A percentile compares a stretch with the other conserved stretches of the same genome.
phyloP scores from a whole-genome alignment of 2,797 vertebrate species.

The Xenentodon cancila region DNA sequence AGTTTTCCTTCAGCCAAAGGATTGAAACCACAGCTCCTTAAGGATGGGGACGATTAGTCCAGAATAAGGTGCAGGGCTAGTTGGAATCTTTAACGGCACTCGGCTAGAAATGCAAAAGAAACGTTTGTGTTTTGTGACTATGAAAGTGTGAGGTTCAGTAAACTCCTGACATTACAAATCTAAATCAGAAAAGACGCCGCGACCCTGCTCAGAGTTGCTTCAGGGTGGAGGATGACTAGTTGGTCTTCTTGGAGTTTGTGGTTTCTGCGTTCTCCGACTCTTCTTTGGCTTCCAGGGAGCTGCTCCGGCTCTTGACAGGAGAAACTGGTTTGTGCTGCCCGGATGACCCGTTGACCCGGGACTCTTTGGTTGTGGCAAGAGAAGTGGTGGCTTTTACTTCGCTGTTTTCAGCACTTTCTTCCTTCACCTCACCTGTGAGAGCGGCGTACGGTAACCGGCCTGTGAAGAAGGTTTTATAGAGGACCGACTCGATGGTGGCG shows the following conservation, averaged over 20 bases:
- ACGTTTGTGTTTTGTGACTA: no score
- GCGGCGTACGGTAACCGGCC: conserved; percentile 66
- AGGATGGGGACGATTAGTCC: conserved; percentile 47
- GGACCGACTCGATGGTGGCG: conserved; percentile 80
- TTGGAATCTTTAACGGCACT: conserved; percentile 26
- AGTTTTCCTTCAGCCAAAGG: conserved; percentile 31
- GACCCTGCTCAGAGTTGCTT: conserved; percentile 38
- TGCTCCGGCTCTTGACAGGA: conserved; percentile 13
- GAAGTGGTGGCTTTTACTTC: background rate
- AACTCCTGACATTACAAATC: conserved; percentile 15
- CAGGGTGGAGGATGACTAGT: conserved; percentile 58
- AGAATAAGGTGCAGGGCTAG: conserved; percentile 46
- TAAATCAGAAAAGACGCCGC: conserved; percentile 52
- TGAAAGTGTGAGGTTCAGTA: no score
- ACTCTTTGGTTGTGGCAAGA: conserved; percentile 29
- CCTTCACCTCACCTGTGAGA: conserved; percentile 56
- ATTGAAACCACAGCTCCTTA: conserved; percentile 45
- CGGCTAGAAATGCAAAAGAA: conserved; percentile 12
- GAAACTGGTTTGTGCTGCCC: conserved; percentile 1
- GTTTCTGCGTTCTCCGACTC: conserved; percentile 26
- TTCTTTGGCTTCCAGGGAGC: conserved; percentile 53
- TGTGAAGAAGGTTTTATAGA: conserved; percentile 86
- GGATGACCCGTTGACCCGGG: conserved; percentile 18
- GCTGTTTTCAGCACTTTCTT: conserved; percentile 15
- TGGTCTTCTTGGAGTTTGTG: conserved; percentile 64